These are phyloP conservation scores for Stegodyphus dumicola DNA, from an alignment of 1,140 invertebrate genomes.

Conservation along the genomic window DNA sequence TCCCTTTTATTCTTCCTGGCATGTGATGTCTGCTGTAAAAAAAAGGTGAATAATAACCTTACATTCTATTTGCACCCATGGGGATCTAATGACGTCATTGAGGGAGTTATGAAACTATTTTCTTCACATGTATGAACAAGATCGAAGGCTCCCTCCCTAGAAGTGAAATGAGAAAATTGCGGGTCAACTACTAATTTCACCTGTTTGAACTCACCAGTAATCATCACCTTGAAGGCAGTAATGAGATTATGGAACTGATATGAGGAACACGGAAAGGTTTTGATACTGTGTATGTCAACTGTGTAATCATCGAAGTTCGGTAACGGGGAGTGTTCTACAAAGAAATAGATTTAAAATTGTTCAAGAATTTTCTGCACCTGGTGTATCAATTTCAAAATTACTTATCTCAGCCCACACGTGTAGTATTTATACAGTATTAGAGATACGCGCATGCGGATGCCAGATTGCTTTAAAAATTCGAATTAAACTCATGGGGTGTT, in stretches of 20 bases:
- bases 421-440: too few species aligned
- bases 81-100: neutral
- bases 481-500: too few species aligned
- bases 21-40: too few species aligned
- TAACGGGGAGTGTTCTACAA: neutral
- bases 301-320: neutral
- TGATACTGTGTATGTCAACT: neutral
- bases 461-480: too few species aligned
- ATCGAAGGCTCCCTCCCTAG: neutral
- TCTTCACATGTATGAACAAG: neutral
- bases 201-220: neutral
- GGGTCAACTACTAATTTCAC: slow-evolving; percentile 1
- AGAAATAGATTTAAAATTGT: neutral
- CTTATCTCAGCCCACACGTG: too few species aligned
- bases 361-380: neutral
- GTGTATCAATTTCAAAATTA: neutral
- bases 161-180: neutral
- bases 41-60: neutral
- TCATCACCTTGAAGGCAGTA: neutral
- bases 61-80: neutral
- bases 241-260: neutral
- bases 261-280: neutral
- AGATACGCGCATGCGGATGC: too few species aligned
- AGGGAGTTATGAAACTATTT: neutral
- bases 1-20: neutral